Conservation (phyloP, 53 echinoderm and acorn worm genomes). For the Henricia sp. region DNA sequence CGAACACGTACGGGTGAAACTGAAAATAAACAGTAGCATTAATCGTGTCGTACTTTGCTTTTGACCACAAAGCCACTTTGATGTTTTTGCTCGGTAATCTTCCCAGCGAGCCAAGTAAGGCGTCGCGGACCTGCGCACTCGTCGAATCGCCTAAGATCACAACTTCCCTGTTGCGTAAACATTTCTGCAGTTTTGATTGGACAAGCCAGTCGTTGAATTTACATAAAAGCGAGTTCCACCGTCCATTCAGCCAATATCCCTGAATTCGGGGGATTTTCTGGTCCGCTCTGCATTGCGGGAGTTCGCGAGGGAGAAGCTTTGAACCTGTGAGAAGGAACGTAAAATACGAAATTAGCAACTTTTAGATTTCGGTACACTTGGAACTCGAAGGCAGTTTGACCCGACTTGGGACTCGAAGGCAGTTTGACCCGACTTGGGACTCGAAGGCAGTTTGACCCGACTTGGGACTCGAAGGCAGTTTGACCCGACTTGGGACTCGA, state of each 20-base stretch:
- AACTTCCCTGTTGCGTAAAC: constrained; percentile 16
- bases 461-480: too few relatives aligned
- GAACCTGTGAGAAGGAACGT: neutral
- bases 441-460: neutral
- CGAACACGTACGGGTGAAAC: constrained; percentile 49
- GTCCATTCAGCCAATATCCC: constrained; percentile 62
- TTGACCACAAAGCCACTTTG: neutral
- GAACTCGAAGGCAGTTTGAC: too few relatives aligned
- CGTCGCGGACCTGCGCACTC: neutral
- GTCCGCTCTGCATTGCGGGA: constrained; percentile 36
- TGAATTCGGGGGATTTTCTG: constrained; percentile 13
- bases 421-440: too few relatives aligned
- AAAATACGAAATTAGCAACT: neutral
- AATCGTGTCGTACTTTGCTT: neutral
- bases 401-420: too few relatives aligned
- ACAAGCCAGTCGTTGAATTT: constrained; percentile 5
- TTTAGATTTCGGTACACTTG: too few relatives aligned
- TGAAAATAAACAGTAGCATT: constrained; percentile 43
- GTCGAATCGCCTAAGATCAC: constrained; percentile 57
- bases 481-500: too few relatives aligned
- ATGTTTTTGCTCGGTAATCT: neutral
- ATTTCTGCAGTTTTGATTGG: neutral
- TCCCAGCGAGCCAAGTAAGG: neutral
- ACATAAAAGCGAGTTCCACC: constrained; percentile 58
- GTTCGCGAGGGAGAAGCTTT: neutral